Evolutionary conservation across 92 coral and sea anemone species (phyloP), one percentile per base, ranked within the genome.

Genomic region (Hydrozoanthus gracilis): DNA sequence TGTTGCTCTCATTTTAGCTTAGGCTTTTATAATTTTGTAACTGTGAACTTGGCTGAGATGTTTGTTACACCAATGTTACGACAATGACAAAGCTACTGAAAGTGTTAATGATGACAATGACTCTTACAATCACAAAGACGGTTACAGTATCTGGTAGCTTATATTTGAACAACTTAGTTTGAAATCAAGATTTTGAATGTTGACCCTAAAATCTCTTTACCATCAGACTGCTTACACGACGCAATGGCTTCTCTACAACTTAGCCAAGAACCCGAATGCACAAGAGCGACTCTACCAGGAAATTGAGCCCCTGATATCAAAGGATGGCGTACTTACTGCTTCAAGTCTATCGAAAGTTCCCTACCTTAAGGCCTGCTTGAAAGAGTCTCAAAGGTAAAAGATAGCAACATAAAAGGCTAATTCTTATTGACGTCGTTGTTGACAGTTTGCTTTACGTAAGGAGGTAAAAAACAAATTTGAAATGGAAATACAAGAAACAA

Each of bases 231-330:
- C 79, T 61, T 74, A 74, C 62, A 15, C 62, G 4, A 6, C 79
- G 15, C 79, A 74, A 16, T 74, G 79, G 79, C 79, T 74, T 74
- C 60, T 74, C 15, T 74, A 74, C 39, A 74, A 74, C 35, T 52
- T 74, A 61, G 79, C 79, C 6, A 74, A 74, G 79, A 50, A 74
- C 79, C 79, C 79, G 79, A 61, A 74, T 74, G 45, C 18, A 4
- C 79, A 74, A 74, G 79, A 74, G 14, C 46, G 46, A 4, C 44
- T 74, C 17, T 74, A 50, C 46, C 79, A 51, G 17, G 79, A 74
- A 9, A 61, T 74, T 6, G 61, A 74, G 35, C 79, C 79, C 45
- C 60, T 74, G 45, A n/a, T 74, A 50, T 45, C 79, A 11, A 50
- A 74, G 44, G 79, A 74, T 14, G 79, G 79, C n/a, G 79, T 74